These are phyloP conservation scores for Drosophila equinoxialis DNA, from an alignment of 1,140 invertebrate species.

Conservation along the genomic window DNA sequence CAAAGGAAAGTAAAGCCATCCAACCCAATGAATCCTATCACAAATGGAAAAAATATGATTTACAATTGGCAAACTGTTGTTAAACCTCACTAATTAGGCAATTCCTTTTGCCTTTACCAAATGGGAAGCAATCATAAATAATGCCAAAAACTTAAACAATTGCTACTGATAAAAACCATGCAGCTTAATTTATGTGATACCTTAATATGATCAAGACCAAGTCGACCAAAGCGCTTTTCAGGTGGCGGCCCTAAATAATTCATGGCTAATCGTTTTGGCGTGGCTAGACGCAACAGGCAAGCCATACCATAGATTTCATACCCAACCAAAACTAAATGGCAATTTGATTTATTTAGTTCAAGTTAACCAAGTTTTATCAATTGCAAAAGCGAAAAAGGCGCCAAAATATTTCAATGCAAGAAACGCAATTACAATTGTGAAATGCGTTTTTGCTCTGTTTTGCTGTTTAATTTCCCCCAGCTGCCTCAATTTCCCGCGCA, in stretches of 20 bases:
- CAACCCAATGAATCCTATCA: too few species aligned
- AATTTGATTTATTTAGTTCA: slow-evolving; percentile 51
- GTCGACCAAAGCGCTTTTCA: not conserved
- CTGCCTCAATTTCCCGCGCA: slow-evolving; percentile 60
- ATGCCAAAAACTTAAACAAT: not conserved
- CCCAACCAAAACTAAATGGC: slow-evolving; percentile 10
- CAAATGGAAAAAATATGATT: too few species aligned
- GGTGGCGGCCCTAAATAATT: slow-evolving; percentile 12
- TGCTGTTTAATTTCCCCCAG: slow-evolving; percentile 55
- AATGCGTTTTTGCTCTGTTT: slow-evolving; percentile 47
- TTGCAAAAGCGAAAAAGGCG: slow-evolving; percentile 33
- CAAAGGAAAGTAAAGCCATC: too few species aligned
- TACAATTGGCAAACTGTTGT: too few species aligned
- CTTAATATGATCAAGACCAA: not conserved
- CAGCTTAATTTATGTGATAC: not conserved
- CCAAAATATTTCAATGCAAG: slow-evolving; percentile 46
- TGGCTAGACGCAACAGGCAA: slow-evolving; percentile 12
- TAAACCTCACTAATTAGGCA: not conserved
- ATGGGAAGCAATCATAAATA: not conserved
- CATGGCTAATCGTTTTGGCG: slow-evolving; percentile 29
- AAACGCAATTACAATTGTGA: slow-evolving; percentile 60
- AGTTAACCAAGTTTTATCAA: slow-evolving; percentile 39
- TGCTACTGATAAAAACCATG: slow-evolving; percentile 2
- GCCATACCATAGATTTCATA: not conserved
- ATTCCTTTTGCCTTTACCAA: not conserved